A percentile compares a stretch with the other conserved stretches of the same genome.
phyloP scores from a whole-genome alignment of 2,888 invertebrate genomes.

The Acleris literana region DNA sequence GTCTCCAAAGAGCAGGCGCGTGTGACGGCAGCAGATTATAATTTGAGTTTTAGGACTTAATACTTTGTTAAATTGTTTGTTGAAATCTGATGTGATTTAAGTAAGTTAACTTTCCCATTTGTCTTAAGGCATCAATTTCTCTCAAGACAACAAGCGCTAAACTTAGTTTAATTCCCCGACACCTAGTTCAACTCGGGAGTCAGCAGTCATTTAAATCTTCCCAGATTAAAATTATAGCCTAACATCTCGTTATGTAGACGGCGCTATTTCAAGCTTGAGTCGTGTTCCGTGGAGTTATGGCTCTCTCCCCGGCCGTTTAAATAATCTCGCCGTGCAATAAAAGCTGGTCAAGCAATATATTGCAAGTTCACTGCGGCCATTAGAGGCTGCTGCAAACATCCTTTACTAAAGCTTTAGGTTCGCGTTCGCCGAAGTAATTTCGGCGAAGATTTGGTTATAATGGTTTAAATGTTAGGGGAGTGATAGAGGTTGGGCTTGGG shows the following conservation, averaged over 20 bases:
- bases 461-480: no score
- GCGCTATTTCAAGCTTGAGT: slow-evolving; percentile 50
- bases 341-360: slow-evolving; percentile 61
- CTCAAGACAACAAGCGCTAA: slow-evolving; percentile 5
- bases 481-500: no score
- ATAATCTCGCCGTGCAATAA: slow-evolving; percentile 70
- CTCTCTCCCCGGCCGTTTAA: slow-evolving; percentile 61
- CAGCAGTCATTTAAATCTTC: slow-evolving; percentile 43
- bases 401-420: slow-evolving; percentile 19
- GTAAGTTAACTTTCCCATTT: no score
- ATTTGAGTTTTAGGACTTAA: no score
- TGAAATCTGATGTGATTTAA: no score
- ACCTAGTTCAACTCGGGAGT: slow-evolving; percentile 17
- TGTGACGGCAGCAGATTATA: no score
- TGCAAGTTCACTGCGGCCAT: slow-evolving; percentile 58
- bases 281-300: slow-evolving; percentile 56
- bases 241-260: slow-evolving; percentile 51
- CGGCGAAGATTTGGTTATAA: not conserved
- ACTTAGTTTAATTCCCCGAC: slow-evolving; percentile 6
- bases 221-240: slow-evolving; percentile 49
- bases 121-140: not conserved
- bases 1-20: no score
- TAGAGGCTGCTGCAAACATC: slow-evolving; percentile 59
- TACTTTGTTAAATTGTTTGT: no score
- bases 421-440: not conserved